Base-by-base conservation (phyloP, 2,113 vertebrate genomes). In the Monopterus albus region DNA sequence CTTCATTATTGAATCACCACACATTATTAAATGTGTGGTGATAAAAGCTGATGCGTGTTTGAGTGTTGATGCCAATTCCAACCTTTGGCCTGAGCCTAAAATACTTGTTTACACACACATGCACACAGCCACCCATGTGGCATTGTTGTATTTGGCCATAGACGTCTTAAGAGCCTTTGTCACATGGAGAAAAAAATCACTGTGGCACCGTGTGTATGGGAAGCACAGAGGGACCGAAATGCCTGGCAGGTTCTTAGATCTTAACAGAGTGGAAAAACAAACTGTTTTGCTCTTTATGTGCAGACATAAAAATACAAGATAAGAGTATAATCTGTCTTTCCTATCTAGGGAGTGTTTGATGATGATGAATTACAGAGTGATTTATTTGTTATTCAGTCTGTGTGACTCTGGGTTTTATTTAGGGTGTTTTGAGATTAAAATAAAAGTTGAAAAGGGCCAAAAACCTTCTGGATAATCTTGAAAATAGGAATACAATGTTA, bases 211-310 rank as follows among this genome's bases (percentile, higher is more conserved):
- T 82, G 67, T 78, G 67, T 85, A 88, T 82, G 84, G 81, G 68
- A 79, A 77, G 82, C 87, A 85, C 50, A 25, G 73, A 83, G 73
- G 77, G 81, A 87, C 75, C 63, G 21, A 86, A 81, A 65, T 78
- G 66, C 63, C 52, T 73, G 57, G 45, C 64, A 71, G 58, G 38
- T 75, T 78, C 62, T 79, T 50, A 56, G 50, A 81, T 83, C 45
- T 75, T 59, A 64, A 61, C 62, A 57, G 66, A 57, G 62, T 36
- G 42, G 43, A 33, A 65, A 42, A 56, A 68, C 62, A 45, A 60
- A 18, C 45, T 40, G 21, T 76, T 73, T 63, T 63, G 36, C 47
- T 69, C 49, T 51, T 74, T 57, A 64, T 74, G 65, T 65, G 59
- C 58, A 26, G 26, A 76, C 49, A 68, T 72, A 72, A 81, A 86